These are phyloP conservation scores for Lithophane semibrunnea DNA, from an alignment of 2,888 invertebrate genomes.

Conservation along the genomic window DNA sequence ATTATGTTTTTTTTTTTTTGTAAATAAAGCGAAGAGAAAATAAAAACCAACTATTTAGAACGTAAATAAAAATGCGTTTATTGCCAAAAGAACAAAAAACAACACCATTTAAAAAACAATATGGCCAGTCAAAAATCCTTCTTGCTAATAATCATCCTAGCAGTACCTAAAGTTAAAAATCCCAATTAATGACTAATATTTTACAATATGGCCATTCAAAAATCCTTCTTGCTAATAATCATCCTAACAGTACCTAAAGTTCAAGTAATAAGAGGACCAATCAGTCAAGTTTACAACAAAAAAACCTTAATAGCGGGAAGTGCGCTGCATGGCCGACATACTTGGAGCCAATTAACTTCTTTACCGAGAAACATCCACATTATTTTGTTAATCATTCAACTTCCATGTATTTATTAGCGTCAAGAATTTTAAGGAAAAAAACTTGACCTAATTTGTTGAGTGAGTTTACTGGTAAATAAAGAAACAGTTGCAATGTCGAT, in stretches of 20 bases:
- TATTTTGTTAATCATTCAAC: slow-evolving; percentile 65
- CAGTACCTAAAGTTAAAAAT: slow-evolving; percentile 13
- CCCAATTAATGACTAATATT: neutral
- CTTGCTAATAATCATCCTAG: neutral
- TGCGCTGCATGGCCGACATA: slow-evolving; percentile 51
- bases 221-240: neutral
- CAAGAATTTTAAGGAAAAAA: slow-evolving; percentile 48
- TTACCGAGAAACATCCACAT: slow-evolving; percentile 68
- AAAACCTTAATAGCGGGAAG: slow-evolving; percentile 71
- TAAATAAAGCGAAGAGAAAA: too few species aligned
- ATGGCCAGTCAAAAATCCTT: too few species aligned
- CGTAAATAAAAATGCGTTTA: too few species aligned
- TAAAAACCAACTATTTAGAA: too few species aligned
- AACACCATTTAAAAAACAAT: neutral
- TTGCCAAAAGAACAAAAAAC: too few species aligned
- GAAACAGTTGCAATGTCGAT: neutral
- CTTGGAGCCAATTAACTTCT: slow-evolving; percentile 61
- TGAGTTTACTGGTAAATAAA: slow-evolving; percentile 16
- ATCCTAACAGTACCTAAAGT: slow-evolving; percentile 18
- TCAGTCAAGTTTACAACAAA: slow-evolving; percentile 56
- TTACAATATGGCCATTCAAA: neutral
- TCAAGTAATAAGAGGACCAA: slow-evolving; percentile 23
- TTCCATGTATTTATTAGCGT: slow-evolving; percentile 57
- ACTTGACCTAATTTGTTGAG: slow-evolving; percentile 40
- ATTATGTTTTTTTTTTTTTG: too few species aligned